Conservation (phyloP, 2,797 vertebrate species). For the Echiichthys vipera region DNA sequence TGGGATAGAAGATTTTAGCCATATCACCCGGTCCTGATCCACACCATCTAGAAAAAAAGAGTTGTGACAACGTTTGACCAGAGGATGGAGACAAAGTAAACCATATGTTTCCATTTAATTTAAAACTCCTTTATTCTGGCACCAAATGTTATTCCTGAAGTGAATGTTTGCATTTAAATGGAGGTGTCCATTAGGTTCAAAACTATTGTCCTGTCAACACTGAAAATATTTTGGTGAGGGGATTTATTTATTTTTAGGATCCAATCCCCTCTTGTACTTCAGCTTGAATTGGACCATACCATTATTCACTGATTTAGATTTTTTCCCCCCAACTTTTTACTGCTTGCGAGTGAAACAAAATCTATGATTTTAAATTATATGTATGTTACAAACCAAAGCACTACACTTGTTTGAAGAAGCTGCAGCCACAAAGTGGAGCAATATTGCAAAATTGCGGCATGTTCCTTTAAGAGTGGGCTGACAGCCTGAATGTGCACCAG, state of each 20-base stretch:
- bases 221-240: accelerated
- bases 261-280: neutral
- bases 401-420: neutral
- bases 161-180: neutral
- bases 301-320: neutral
- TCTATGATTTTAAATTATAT: neutral
- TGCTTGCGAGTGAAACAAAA: neutral
- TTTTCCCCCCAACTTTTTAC: neutral
- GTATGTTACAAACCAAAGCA: neutral
- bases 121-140: neutral
- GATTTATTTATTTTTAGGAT: neutral
- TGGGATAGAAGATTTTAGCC: too few relatives aligned
- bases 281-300: neutral
- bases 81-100: conserved; percentile 59
- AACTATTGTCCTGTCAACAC: neutral
- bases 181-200: neutral
- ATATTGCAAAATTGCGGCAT: conserved; percentile 25
- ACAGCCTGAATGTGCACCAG: conserved; percentile 30
- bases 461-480: conserved; percentile 85
- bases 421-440: neutral
- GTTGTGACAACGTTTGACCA: conserved; percentile 33
- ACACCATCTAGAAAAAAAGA: neutral
- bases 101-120: neutral
- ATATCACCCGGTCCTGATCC: too few relatives aligned
- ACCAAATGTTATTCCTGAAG: neutral